A percentile compares a stretch with the other conserved stretches of the same genome.
These are phyloP conservation scores for Papilio protenor DNA, from an alignment of 2,888 invertebrate species.

Conservation along the genomic window DNA sequence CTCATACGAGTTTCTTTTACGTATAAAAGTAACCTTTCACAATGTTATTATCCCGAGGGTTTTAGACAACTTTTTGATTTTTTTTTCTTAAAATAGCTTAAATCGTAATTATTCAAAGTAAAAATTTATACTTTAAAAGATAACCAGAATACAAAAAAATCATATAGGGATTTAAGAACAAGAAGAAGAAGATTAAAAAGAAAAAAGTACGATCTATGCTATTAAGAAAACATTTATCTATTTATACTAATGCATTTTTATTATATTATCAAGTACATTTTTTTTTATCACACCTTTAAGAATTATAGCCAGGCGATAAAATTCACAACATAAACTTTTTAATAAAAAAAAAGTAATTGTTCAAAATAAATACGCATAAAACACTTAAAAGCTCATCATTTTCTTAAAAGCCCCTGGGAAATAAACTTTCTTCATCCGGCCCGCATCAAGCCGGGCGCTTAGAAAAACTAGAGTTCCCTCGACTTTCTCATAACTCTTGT, in stretches of 20 bases:
- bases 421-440: slow-evolving; percentile 35
- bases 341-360: slow-evolving; percentile 12
- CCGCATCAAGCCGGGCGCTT: slow-evolving; percentile 32
- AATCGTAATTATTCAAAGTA: not conserved
- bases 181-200: too few relatives aligned
- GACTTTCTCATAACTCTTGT: slow-evolving; percentile 36
- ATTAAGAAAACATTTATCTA: not conserved
- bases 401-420: slow-evolving; percentile 36
- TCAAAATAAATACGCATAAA: slow-evolving; percentile 19
- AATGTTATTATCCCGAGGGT: not conserved
- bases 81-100: not conserved
- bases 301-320: not conserved
- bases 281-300: not conserved
- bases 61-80: not conserved
- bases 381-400: slow-evolving; percentile 37
- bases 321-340: not conserved
- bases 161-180: too few relatives aligned
- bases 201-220: not conserved
- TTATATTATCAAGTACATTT: not conserved
- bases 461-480: slow-evolving; percentile 36
- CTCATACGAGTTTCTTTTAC: slow-evolving; percentile 5
- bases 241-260: not conserved
- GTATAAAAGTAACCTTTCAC: slow-evolving; percentile 13
- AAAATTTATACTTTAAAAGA: not conserved
- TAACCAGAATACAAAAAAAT: too few relatives aligned